phyloP scores from a whole-genome alignment of 2,113 vertebrate genomes.

The Oncorhynchus tshawytscha region DNA sequence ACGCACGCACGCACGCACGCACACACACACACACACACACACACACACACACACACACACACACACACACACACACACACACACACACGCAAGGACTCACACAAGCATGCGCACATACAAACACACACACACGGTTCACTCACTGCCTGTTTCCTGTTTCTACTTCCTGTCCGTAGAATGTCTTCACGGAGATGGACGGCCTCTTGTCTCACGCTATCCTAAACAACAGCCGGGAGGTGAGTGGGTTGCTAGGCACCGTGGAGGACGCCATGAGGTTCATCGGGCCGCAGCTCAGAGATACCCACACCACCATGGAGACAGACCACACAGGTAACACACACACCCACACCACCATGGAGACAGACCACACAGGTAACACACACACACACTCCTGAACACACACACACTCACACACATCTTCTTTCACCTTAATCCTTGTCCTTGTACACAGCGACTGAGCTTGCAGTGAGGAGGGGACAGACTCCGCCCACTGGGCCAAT shows the following conservation, averaged over 20 bases:
- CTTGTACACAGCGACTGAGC: slow-evolving; percentile 58
- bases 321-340: slow-evolving; percentile 53
- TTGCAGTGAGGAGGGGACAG: slow-evolving; percentile 58
- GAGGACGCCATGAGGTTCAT: slow-evolving; percentile 68
- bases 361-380: too few species aligned
- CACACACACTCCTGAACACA: neutral
- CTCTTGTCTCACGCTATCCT: slow-evolving; percentile 37
- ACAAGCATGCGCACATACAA: neutral
- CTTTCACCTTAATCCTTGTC: neutral
- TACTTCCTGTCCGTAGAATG: slow-evolving; percentile 42
- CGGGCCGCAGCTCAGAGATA: slow-evolving; percentile 65
- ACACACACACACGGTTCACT: neutral
- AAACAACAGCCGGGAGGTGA: slow-evolving; percentile 33
- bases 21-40: too few species aligned
- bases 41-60: too few species aligned
- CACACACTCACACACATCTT: slow-evolving; percentile 1
- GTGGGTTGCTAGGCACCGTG: slow-evolving; percentile 47
- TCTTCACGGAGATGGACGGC: slow-evolving; percentile 49
- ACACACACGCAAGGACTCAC: slow-evolving; percentile 10
- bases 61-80: slow-evolving; percentile 13
- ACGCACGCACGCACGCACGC: too few species aligned
- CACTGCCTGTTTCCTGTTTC: neutral
- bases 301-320: slow-evolving; percentile 48
- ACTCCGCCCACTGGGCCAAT: slow-evolving; percentile 37
- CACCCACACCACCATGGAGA: neutral